phyloP scores from a whole-genome alignment of 2,888 invertebrate species.

The Drosophila ustulata region DNA sequence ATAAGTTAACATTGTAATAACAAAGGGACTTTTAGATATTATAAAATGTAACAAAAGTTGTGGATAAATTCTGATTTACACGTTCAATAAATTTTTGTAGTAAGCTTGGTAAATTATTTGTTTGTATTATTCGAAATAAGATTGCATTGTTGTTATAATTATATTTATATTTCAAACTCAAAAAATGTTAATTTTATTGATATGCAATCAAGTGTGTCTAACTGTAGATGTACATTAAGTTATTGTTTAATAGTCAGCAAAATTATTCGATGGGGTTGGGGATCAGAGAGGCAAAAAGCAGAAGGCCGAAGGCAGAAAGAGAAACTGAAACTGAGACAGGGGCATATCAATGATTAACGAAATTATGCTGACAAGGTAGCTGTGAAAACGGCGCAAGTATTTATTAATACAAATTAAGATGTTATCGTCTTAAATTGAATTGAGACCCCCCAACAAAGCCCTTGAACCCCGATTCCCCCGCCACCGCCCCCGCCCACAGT shows the following conservation, averaged over 20 bases:
- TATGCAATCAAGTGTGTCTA: neutral
- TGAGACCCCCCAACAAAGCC: constrained; percentile 28
- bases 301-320: neutral
- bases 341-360: constrained; percentile 54
- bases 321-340: neutral
- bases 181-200: neutral
- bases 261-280: neutral
- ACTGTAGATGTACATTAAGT: constrained; percentile 11
- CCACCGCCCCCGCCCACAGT: neutral
- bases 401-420: constrained; percentile 82
- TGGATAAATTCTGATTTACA: no score
- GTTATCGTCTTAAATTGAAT: constrained; percentile 79
- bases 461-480: neutral
- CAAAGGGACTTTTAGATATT: no score
- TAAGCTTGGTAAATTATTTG: no score
- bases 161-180: neutral
- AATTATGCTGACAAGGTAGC: constrained; percentile 59
- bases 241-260: constrained; percentile 28
- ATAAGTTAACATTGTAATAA: no score
- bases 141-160: no score
- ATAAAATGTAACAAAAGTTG: no score
- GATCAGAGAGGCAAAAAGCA: neutral
- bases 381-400: constrained; percentile 63
- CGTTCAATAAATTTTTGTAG: no score
- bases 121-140: no score